Conservation (phyloP, 2,888 invertebrate species). For the Piscicola geometra region DNA sequence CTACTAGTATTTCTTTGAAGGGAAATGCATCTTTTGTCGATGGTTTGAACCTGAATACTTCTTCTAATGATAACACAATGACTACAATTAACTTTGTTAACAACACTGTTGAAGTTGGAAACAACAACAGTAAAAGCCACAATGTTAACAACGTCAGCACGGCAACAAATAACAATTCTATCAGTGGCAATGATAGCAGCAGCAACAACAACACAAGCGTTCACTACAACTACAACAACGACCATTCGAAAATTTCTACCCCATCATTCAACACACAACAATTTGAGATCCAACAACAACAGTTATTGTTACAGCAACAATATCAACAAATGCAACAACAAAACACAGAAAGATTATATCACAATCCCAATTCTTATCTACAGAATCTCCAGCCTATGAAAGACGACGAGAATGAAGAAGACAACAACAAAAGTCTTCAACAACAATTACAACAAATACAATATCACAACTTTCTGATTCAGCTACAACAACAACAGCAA, state of each 20-base stretch:
- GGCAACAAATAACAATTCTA: not conserved
- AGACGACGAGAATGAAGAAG: not conserved
- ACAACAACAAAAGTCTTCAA: not conserved
- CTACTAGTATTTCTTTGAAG: not conserved
- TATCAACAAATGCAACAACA: not conserved
- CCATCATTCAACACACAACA: not conserved
- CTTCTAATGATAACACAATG: not conserved
- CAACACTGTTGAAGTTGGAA: not conserved
- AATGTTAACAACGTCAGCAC: not conserved
- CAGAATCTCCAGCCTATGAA: not conserved
- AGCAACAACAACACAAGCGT: not conserved
- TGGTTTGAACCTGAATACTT: not conserved
- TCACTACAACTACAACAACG: not conserved
- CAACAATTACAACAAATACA: not conserved
- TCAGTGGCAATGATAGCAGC: not conserved
- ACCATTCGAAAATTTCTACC: not conserved
- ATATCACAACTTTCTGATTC: conserved; percentile 4
- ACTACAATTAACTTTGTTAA: not conserved
- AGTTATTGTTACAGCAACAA: conserved; percentile 1
- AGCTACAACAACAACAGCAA: conserved; percentile 12
- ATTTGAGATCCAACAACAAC: conserved; percentile 1
- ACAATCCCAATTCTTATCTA: not conserved
- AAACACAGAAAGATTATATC: not conserved
- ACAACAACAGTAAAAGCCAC: not conserved
- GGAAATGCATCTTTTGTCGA: not conserved